Base-by-base conservation (phyloP, 2,888 invertebrate genomes). In the Diadegma fenestrale region DNA sequence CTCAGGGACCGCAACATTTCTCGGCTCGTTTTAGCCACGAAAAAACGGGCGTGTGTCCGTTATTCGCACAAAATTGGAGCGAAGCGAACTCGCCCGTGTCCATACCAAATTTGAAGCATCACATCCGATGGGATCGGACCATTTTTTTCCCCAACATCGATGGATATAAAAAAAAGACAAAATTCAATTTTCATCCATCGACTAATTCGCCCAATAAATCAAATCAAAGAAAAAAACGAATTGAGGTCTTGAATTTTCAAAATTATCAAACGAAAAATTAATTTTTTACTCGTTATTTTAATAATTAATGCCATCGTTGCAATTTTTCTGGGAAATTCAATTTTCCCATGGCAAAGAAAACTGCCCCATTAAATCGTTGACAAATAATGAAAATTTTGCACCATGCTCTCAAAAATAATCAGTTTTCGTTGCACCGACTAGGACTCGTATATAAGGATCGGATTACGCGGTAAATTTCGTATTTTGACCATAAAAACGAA, bases 1-100 rank as follows among this genome's bases (percentile, higher is more conserved):
- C 51, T 66, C 26, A 51, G 22, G 41, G 37, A 64, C 45, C 61
- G 51, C 43, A 33, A 61, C 30, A 30, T 48, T 37, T 45, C 64
- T 10, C 72, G n/a, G 33, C 51, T 48, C 64, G 54, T 82, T 73
- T 68, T 45, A 45, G 45, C 61, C n/a, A 68, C 30, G 72, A 75
- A 79, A 79, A 85, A 82, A 76, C 66, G 45, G 12, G 22, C 54
- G 37, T 48, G 77, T 63, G 71, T 61, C 87, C 88, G 87, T 88
- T 88, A 86, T 75, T 66, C 22, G n/a, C 68, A 63, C 71, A 48
- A 79, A 79, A 71, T 63, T 79, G 79, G 79, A 61, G 30, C 87
- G 84, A 71, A 84, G 73, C 82, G 48, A 72, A 61, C 76, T 54
- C 80, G 84, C 63, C 61, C 73, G 79, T 76, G 82, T 78, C 68